These are phyloP conservation scores for Tenualosa ilisha DNA, from an alignment of 2,797 vertebrate species.

Conservation along the genomic window DNA sequence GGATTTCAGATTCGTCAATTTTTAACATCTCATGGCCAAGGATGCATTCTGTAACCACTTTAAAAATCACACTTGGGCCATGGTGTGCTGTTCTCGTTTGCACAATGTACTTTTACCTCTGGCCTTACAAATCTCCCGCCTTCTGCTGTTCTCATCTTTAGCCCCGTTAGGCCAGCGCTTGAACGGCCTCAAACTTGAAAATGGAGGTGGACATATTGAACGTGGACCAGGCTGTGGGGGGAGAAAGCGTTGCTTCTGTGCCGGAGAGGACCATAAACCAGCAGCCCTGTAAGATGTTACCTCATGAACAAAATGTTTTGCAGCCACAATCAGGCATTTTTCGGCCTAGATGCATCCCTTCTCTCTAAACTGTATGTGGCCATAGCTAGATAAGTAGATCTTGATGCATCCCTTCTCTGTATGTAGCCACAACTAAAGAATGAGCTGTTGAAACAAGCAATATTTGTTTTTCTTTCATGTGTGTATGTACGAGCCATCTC, in stretches of 20 bases:
- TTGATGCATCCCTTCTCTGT: no score
- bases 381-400: no score
- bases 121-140: background rate
- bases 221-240: slow-evolving; percentile 65
- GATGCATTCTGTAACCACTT: background rate
- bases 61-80: background rate
- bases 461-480: background rate
- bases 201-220: slow-evolving; percentile 62
- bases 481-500: background rate
- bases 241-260: slow-evolving; percentile 48
- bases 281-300: slow-evolving; percentile 57
- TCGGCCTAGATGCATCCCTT: no score
- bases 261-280: slow-evolving; percentile 46
- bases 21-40: background rate
- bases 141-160: background rate
- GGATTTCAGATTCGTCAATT: background rate
- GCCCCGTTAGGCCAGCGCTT: background rate
- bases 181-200: slow-evolving; percentile 28
- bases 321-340: background rate
- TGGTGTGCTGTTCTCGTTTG: background rate
- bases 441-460: background rate
- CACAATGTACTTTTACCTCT: background rate
- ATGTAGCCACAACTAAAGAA: no score
- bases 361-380: no score
- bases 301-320: background rate